Percentiles rank a stretch among this genome's conserved stretches.
These are phyloP conservation scores for Sebastes melanostomus DNA, from an alignment of 2,797 vertebrate species.

Conservation along the genomic window DNA sequence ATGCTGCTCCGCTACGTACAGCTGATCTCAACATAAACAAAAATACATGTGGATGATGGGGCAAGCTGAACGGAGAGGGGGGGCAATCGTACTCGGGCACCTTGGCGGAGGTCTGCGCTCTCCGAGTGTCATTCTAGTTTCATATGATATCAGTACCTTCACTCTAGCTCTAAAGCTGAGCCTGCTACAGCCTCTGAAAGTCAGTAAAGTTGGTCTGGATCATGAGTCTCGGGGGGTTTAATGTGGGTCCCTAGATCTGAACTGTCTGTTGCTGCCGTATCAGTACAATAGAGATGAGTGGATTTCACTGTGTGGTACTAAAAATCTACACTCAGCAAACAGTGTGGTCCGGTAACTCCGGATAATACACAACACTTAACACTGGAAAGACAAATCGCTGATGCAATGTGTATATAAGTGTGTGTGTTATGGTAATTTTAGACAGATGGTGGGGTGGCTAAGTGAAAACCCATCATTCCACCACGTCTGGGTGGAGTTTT, in stretches of 20 bases:
- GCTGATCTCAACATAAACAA: no score
- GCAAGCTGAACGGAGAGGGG: no score
- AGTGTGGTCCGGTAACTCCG: not conserved
- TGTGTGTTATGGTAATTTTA: slow-evolving; percentile 48
- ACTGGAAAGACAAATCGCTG: not conserved
- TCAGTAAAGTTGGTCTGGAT: no score
- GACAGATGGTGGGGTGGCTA: slow-evolving; percentile 62
- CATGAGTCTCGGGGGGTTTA: no score
- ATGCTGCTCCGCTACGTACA: no score
- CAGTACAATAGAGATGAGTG: not conserved
- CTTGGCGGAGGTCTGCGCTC: no score
- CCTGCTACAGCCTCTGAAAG: no score
- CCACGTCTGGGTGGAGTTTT: slow-evolving; percentile 61
- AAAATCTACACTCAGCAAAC: not conserved
- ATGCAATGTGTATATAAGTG: not conserved
- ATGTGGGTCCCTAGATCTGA: not conserved
- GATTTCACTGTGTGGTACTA: not conserved
- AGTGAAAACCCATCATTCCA: slow-evolving; percentile 63
- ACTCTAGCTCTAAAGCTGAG: no score
- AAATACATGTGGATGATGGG: accelerated
- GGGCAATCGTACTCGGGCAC: accelerated
- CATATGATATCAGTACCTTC: no score
- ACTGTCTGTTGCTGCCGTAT: not conserved
- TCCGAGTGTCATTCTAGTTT: no score
- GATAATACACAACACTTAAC: not conserved